Evolutionary conservation across 2,888 invertebrate species (phyloP).

Genomic region (Hartigia nigra): DNA sequence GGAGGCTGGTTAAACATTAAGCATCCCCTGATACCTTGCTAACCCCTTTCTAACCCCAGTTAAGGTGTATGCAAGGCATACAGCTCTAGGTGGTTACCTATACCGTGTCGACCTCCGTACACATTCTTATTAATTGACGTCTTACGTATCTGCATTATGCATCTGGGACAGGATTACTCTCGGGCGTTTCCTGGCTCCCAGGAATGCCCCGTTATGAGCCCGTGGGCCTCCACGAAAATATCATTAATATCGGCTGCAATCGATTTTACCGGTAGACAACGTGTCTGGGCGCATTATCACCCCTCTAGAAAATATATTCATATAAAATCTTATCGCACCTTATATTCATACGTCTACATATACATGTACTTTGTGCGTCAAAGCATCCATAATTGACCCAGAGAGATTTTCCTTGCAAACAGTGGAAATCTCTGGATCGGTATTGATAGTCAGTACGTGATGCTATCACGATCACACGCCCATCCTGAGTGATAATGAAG

Average conservation of each 20-base stretch:
- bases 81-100: slow-evolving; percentile 51
- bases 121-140: slow-evolving; percentile 65
- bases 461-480: slow-evolving; percentile 12
- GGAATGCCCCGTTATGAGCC: slow-evolving; percentile 33
- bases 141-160: slow-evolving; percentile 56
- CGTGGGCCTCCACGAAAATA: neutral
- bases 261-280: neutral
- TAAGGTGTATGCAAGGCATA: slow-evolving; percentile 55
- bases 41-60: slow-evolving; percentile 58
- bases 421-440: neutral
- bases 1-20: slow-evolving; percentile 65
- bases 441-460: neutral
- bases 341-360: neutral
- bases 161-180: slow-evolving; percentile 51
- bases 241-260: neutral
- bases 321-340: neutral
- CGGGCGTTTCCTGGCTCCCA: slow-evolving; percentile 42
- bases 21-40: slow-evolving; percentile 62
- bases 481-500: slow-evolving; percentile 27
- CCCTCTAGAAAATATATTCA: neutral
- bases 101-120: slow-evolving; percentile 56
- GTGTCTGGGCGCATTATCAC: neutral
- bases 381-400: neutral
- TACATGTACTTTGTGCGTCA: neutral
- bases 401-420: neutral